A percentile compares a stretch with the other conserved stretches of the same genome.
phyloP scores from a whole-genome alignment of 2,113 vertebrate species.

The Centrocercus urophasianus region DNA sequence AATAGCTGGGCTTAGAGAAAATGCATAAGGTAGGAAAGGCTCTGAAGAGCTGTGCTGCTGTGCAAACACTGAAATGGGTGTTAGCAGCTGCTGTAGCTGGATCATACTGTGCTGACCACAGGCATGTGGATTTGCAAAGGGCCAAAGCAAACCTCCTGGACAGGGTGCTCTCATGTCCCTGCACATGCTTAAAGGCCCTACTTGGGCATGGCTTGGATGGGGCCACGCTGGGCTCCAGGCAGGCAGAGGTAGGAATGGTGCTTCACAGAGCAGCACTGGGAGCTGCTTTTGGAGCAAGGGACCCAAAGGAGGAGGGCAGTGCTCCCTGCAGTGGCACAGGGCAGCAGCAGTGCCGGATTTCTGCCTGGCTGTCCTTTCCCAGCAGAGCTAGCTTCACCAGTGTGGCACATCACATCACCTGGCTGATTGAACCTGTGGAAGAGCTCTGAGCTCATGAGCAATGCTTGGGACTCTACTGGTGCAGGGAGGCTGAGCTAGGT shows the following conservation, averaged over 20 bases:
- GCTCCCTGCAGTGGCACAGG: no score
- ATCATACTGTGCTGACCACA: not conserved
- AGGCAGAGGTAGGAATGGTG: not conserved
- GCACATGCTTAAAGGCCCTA: not conserved
- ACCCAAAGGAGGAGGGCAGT: not conserved
- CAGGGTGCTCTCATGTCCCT: fast-evolving
- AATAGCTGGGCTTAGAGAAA: not conserved
- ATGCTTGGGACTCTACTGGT: no score
- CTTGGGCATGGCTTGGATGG: not conserved
- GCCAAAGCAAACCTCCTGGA: not conserved
- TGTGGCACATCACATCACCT: fast-evolving
- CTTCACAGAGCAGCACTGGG: not conserved
- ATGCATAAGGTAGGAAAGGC: not conserved
- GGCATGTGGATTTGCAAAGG: not conserved
- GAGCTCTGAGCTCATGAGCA: not conserved
- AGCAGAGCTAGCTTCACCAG: fast-evolving
- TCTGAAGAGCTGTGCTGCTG: not conserved
- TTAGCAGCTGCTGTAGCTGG: not conserved
- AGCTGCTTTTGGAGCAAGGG: not conserved
- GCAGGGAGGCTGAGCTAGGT: no score
- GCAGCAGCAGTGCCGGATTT: not conserved
- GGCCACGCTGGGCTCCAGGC: fast-evolving
- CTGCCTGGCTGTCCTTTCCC: not conserved
- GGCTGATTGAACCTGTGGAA: not conserved
- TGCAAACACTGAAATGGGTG: not conserved